phyloP scores from a whole-genome alignment of 2,113 vertebrate species.

The Alligator sinensis region DNA sequence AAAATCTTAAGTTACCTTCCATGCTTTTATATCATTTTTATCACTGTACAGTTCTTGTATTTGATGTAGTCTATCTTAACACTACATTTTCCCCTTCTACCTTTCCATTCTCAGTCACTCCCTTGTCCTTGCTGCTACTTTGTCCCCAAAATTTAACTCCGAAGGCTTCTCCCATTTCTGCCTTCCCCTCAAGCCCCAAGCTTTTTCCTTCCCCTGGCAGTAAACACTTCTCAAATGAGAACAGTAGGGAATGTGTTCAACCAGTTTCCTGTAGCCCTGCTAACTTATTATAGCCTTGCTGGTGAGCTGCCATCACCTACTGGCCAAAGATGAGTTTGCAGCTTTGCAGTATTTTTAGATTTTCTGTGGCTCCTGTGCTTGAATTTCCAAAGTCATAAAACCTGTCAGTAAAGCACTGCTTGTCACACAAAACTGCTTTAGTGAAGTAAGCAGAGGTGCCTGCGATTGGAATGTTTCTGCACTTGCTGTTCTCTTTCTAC shows the following conservation, averaged over 20 bases:
- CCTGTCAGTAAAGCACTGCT: background rate
- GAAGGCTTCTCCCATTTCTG: background rate
- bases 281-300: background rate
- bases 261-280: background rate
- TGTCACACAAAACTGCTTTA: slow-evolving; percentile 4
- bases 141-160: background rate
- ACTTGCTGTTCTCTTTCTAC: background rate
- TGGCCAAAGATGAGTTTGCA: background rate
- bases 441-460: background rate
- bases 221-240: background rate
- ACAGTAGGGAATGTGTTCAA: background rate
- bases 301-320: background rate
- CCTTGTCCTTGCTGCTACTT: background rate
- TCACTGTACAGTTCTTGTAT: background rate
- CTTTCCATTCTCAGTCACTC: background rate
- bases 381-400: background rate
- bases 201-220: background rate
- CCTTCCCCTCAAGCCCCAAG: background rate
- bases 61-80: background rate
- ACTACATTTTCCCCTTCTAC: background rate
- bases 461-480: background rate
- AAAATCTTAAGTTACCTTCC: background rate
- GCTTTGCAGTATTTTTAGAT: accelerated
- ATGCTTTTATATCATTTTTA: background rate
- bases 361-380: background rate